Base-by-base conservation (phyloP, 2,113 vertebrate species). In the Lycaon pictus region DNA sequence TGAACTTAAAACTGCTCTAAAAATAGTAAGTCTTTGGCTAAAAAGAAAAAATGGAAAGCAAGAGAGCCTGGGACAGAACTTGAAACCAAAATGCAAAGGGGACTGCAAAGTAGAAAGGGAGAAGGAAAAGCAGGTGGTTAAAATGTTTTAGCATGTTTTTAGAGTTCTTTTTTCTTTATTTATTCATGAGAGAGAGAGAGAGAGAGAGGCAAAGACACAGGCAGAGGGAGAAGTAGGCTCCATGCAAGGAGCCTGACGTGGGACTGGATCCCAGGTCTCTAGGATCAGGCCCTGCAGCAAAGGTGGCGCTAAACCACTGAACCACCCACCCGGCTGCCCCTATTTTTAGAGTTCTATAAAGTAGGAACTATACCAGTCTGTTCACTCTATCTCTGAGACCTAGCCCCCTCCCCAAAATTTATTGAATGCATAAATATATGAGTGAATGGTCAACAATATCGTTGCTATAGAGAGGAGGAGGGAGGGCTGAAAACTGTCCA, bases 281-380 rank as follows among this genome's bases (percentile, higher is more conserved):
- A 43, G 43, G 43, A 43, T 43, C 43, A 43, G 43, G 43, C 43
- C 43, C 43, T 43, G 43, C 43, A 1, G 43, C 5, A 43, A 43
- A 43, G 43, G 43, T 43, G 43, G 43, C 43, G 5, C 43, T 43
- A 43, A 43, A 43, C 43, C 43, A 43, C 43, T 43, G 43, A 43
- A 43, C 43, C 43, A 43, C 43, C 43, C 43, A 43, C 43, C 5
- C 1, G 43, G 43, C 43, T 43, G 43, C 43, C 43, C 43, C 43
- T 43, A 43, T 90, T 79, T 95, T 87, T 62, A 56, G 82, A 93
- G 37, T 77, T 97, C 29, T 35, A 62, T 82, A 87, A 90, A 29
- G 8, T 65, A 85, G 22, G 27, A 37, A 87, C 58, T 55, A 69
- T n/a, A 67, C 20, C 7, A 80, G 7, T 63, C 80, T 29, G 29